phyloP scores from a whole-genome alignment of 2,797 vertebrate species.

The Pteronotus mesoamericanus region DNA sequence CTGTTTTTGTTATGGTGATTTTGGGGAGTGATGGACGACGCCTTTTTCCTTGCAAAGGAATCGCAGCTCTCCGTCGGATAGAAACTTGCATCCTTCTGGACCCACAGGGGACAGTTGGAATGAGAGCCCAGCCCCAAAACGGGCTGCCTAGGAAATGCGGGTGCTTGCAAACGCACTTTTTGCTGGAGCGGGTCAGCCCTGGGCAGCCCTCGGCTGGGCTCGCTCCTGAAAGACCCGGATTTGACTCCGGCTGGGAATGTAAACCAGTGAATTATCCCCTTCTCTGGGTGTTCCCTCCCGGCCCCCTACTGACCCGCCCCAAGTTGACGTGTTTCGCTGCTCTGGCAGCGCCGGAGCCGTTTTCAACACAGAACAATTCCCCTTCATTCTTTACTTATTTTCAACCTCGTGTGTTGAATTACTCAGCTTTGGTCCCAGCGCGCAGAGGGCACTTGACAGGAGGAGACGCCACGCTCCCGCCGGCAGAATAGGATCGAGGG shows the following conservation, averaged over 20 bases:
- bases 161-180: neutral
- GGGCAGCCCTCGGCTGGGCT: neutral
- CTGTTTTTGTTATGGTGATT: neutral
- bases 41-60: neutral
- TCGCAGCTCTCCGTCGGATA: neutral
- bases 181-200: neutral
- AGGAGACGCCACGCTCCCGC: neutral
- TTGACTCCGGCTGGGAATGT: neutral
- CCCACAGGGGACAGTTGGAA: neutral
- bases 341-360: neutral
- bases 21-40: neutral
- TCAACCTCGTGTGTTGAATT: neutral
- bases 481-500: neutral
- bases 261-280: neutral
- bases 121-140: neutral
- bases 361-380: neutral
- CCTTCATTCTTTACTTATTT: neutral
- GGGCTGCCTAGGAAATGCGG: neutral
- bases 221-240: neutral
- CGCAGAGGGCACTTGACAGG: constrained; percentile 9
- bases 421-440: neutral
- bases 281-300: neutral
- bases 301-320: neutral
- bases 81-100: neutral
- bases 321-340: neutral